phyloP scores from a whole-genome alignment of 2,888 invertebrate species.

The Holacanthella duospinosa region DNA sequence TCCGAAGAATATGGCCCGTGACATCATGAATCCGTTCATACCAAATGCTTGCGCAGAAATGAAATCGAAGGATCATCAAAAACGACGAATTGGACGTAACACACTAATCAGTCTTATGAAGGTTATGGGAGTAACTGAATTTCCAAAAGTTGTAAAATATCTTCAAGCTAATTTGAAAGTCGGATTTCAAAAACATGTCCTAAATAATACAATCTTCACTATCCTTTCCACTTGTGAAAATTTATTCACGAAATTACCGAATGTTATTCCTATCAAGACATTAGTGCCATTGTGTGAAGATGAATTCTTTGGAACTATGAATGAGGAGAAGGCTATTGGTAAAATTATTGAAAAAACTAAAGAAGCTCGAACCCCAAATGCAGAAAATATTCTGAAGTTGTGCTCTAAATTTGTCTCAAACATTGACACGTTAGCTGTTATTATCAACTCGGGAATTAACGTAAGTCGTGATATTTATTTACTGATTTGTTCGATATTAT shows the following conservation, averaged over 20 bases:
- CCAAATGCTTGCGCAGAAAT: not conserved
- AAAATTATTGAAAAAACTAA: slow-evolving; percentile 25
- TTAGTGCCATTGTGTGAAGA: slow-evolving; percentile 27
- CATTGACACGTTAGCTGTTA: not conserved
- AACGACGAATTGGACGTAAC: slow-evolving; percentile 10
- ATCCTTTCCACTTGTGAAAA: slow-evolving; percentile 21
- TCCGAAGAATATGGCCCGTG: not conserved
- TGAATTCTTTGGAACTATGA: slow-evolving; percentile 29
- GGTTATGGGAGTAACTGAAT: slow-evolving; percentile 23
- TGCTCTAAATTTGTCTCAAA: slow-evolving; percentile 22
- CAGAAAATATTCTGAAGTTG: slow-evolving; percentile 22
- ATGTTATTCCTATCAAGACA: slow-evolving; percentile 23
- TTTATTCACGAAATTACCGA: slow-evolving; percentile 18
- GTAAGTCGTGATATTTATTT: not conserved
- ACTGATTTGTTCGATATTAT: not conserved
- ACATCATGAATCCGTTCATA: not conserved
- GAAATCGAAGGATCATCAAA: not conserved
- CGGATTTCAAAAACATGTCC: slow-evolving; percentile 30
- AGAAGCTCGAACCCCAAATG: slow-evolving; percentile 29
- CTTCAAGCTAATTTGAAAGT: slow-evolving; percentile 23
- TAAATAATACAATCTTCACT: slow-evolving; percentile 25
- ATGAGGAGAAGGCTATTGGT: slow-evolving; percentile 30
- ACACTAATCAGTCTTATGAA: slow-evolving; percentile 24
- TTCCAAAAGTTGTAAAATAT: slow-evolving; percentile 20
- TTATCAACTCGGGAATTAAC: not conserved